phyloP scores from a whole-genome alignment of 2,888 invertebrate genomes.

The Enoplolaimus lenunculus region DNA sequence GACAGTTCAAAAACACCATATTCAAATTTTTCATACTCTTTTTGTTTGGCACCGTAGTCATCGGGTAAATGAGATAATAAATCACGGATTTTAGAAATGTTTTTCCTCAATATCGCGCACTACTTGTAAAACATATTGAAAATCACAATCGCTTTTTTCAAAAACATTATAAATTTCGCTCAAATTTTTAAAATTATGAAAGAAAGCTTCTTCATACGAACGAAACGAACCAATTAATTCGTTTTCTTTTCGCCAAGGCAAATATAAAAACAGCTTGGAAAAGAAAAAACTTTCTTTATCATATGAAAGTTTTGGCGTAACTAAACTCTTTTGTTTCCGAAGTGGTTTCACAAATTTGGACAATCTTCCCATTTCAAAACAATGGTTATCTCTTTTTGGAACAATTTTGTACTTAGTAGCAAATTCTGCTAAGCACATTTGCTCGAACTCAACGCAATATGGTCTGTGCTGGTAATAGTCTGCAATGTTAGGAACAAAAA shows the following conservation, averaged over 20 bases:
- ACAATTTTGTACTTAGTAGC: background rate
- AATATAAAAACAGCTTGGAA: background rate
- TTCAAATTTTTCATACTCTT: no score
- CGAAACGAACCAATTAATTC: background rate
- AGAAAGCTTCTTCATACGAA: background rate
- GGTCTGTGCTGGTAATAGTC: constrained; percentile 1
- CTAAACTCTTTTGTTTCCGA: background rate
- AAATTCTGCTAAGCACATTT: background rate
- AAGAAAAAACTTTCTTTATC: background rate
- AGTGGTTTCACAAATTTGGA: background rate
- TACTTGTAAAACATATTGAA: constrained; percentile 1
- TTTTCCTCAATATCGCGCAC: no score
- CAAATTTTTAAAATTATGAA: no score
- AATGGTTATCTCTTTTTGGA: background rate
- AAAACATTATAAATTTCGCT: background rate
- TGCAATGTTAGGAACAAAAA: constrained; percentile 4
- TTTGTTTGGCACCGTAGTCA: no score
- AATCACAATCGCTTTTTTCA: background rate
- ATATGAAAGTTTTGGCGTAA: background rate
- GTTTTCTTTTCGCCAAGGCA: background rate
- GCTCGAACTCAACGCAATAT: background rate
- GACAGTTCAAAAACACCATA: no score
- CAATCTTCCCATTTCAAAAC: background rate
- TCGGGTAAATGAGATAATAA: no score
- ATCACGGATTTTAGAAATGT: no score